phyloP scores from a whole-genome alignment of 2,113 vertebrate genomes.

The Syrmaticus mikado region DNA sequence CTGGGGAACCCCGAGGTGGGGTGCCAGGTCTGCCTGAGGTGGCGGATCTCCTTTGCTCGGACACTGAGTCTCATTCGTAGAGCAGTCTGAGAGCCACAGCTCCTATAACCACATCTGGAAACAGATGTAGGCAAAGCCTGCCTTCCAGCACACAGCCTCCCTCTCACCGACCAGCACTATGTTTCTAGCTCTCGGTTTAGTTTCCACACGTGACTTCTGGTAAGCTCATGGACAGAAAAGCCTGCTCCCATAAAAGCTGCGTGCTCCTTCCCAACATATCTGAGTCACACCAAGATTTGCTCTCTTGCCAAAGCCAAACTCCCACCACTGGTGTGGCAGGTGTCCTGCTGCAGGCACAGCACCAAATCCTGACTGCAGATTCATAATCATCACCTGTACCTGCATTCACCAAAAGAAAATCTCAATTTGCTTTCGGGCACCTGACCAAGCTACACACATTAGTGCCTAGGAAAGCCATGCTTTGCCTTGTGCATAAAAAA shows the following conservation, averaged over 20 bases:
- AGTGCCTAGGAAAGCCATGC: not conserved
- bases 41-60: not conserved
- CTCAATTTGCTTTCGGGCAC: not conserved
- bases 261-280: not conserved
- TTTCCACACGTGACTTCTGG: slow-evolving; percentile 13
- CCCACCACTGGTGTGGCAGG: not conserved
- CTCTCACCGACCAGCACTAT: not conserved
- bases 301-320: not conserved
- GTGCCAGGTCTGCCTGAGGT: not conserved
- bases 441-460: not conserved
- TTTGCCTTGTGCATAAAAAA: not conserved
- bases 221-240: not conserved
- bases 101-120: slow-evolving; percentile 42
- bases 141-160: slow-evolving; percentile 24
- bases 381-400: not conserved
- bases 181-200: not conserved
- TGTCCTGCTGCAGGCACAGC: not conserved
- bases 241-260: not conserved
- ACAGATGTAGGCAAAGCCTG: slow-evolving; percentile 39
- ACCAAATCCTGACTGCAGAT: not conserved
- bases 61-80: not conserved
- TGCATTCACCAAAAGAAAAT: not conserved
- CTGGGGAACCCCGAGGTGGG: not conserved
- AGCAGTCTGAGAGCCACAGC: slow-evolving; percentile 4
- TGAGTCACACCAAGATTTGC: not conserved